phyloP scores from a whole-genome alignment of 2,888 invertebrate genomes.

The Sarcophaga variegata region DNA sequence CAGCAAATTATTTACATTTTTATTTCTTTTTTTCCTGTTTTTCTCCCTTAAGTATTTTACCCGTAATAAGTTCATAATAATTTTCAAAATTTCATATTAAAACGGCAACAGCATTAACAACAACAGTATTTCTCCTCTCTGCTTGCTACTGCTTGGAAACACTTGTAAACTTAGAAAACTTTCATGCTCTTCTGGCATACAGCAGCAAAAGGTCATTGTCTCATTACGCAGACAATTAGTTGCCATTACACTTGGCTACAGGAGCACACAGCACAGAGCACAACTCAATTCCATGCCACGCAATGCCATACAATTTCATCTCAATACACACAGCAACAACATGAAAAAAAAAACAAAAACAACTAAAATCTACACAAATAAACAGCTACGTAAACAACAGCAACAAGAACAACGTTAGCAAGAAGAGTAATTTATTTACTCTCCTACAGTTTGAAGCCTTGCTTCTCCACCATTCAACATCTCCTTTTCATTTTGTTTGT shows the following conservation, averaged over 20 bases:
- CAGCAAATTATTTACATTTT: not conserved
- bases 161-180: constrained; percentile 39
- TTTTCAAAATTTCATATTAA: not conserved
- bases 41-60: not conserved
- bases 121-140: too few relatives aligned
- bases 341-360: not conserved
- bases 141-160: not conserved
- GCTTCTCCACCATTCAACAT: not conserved
- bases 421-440: not conserved
- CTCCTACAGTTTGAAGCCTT: constrained; percentile 17
- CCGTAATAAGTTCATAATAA: too few relatives aligned
- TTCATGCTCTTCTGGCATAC: constrained; percentile 19
- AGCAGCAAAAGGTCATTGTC: constrained; percentile 70
- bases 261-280: constrained; percentile 2
- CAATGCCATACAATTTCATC: constrained; percentile 16
- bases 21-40: not conserved
- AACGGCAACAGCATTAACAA: not conserved
- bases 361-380: constrained; percentile 15
- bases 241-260: constrained; percentile 63
- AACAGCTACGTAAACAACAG: constrained; percentile 32
- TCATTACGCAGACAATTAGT: constrained; percentile 71
- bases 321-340: not conserved
- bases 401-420: constrained; percentile 18
- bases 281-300: constrained; percentile 17
- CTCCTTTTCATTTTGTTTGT: constrained; percentile 43